Evolutionary conservation across 2,113 vertebrate genomes (phyloP).

Genomic region (Cyrtonyx montezumae): DNA sequence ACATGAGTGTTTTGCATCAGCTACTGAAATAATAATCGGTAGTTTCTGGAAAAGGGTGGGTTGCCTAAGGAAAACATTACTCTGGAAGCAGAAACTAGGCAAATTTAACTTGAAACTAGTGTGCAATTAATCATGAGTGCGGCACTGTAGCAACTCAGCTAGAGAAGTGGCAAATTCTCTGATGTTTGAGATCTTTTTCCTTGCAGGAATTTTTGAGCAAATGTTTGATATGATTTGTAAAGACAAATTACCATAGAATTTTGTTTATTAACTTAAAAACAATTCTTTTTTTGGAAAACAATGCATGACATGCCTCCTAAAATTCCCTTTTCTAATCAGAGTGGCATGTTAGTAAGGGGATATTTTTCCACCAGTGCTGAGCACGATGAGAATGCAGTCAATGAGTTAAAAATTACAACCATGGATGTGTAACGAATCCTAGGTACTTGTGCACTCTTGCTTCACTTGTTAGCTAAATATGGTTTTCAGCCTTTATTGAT

Average conservation of each 20-base stretch:
- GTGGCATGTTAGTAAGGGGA: not conserved
- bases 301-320: not conserved
- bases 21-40: not conserved
- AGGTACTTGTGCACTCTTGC: not conserved
- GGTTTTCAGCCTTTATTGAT: not conserved
- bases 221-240: not conserved
- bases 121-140: not conserved
- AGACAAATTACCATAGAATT: not conserved
- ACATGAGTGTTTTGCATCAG: not conserved
- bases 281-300: not conserved
- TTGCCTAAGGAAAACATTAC: not conserved
- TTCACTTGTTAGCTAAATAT: not conserved
- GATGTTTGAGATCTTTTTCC: not conserved
- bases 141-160: not conserved
- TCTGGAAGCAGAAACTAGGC: not conserved
- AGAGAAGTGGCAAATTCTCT: not conserved
- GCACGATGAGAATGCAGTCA: rapidly evolving
- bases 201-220: not conserved
- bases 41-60: not conserved
- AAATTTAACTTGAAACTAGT: constrained; percentile 5
- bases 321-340: not conserved
- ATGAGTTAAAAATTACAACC: not conserved
- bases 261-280: not conserved
- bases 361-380: not conserved
- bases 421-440: rapidly evolving